Percentiles rank a stretch among this genome's conserved stretches.
Conservation (phyloP, 2,888 invertebrate species). For the Cantharis flavilabris region DNA sequence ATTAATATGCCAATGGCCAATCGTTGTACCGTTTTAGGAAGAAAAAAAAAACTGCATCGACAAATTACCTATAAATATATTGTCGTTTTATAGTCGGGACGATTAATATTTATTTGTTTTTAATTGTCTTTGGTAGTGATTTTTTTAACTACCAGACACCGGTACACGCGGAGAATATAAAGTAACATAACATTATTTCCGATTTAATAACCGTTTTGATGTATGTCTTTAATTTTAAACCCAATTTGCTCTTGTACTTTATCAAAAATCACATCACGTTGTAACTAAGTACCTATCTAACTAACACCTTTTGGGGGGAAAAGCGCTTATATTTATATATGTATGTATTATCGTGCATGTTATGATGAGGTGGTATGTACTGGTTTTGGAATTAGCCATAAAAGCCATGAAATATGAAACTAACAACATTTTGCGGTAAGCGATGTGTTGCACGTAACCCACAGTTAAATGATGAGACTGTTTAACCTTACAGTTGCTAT, state of each 20-base stretch:
- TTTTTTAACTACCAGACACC: background rate
- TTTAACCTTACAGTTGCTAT: constrained; percentile 30
- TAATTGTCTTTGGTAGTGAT: background rate
- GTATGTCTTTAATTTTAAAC: background rate
- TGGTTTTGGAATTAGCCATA: constrained; percentile 31
- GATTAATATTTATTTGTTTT: background rate
- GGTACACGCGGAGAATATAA: background rate
- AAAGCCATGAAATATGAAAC: constrained; percentile 33
- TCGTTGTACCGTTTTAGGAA: background rate
- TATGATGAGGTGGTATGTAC: constrained; percentile 27
- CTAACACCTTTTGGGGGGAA: background rate
- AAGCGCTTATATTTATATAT: constrained; percentile 22
- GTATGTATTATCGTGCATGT: constrained; percentile 26
- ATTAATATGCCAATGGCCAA: background rate
- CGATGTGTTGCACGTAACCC: constrained; percentile 31
- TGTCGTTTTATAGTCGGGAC: background rate
- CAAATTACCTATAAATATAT: background rate
- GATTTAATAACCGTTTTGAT: background rate
- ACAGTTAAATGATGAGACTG: constrained; percentile 32
- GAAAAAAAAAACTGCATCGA: background rate
- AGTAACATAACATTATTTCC: background rate
- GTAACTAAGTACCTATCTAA: background rate
- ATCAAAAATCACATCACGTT: background rate
- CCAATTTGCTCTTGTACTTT: background rate
- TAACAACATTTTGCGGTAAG: constrained; percentile 32